Evolutionary conservation across 2,797 vertebrate species (phyloP).

Genomic region (Catharus ustulatus): DNA sequence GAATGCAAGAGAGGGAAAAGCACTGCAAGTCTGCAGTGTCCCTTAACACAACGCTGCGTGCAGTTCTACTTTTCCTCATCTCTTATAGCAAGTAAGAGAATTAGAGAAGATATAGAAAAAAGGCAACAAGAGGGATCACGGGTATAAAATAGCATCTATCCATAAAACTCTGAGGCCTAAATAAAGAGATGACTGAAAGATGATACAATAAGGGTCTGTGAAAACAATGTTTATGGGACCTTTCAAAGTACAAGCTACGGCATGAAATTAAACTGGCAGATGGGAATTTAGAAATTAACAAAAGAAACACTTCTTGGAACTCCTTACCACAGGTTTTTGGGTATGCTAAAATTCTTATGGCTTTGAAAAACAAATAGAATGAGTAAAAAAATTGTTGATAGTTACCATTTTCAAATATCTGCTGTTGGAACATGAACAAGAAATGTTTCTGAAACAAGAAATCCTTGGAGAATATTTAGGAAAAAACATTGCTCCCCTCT

Average conservation of each 20-base stretch:
- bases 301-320: background rate
- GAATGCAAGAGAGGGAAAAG: background rate
- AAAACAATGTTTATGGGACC: background rate
- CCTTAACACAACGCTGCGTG: background rate
- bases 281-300: background rate
- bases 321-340: background rate
- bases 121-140: background rate
- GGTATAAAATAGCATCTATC: background rate
- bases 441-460: background rate
- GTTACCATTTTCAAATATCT: background rate
- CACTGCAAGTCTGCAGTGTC: background rate
- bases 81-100: background rate
- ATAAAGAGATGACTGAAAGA: background rate
- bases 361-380: background rate
- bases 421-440: background rate
- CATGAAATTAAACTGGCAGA: background rate
- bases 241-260: background rate
- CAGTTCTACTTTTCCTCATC: background rate
- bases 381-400: background rate
- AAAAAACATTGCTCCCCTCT: background rate
- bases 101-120: background rate
- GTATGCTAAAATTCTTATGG: background rate
- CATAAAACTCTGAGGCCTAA: background rate
- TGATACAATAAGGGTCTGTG: accelerated
- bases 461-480: background rate